Evolutionary conservation across 2,888 invertebrate species (phyloP), one percentile per base, ranked within the genome.

Genomic region (Palloptera scutellata): DNA sequence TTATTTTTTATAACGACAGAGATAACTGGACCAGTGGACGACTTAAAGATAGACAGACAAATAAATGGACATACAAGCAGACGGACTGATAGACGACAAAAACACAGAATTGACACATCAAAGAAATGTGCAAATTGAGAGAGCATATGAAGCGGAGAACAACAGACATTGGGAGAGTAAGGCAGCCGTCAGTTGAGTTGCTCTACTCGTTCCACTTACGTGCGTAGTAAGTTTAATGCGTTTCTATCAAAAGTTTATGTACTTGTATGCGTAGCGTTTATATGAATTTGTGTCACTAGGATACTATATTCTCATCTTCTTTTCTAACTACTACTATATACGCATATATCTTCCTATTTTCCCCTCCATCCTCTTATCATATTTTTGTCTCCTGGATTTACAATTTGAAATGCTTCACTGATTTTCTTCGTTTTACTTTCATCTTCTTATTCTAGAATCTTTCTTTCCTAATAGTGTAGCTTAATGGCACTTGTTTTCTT

Each of bases 341-440:
- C 19, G 12, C 11, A 10, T 45, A 11, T 12, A 15, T 52, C 10
- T n/a, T 51, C 10, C n/a, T 64, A 42, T 53, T 42, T 17, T 41
- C 40, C 40, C 15, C 42, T 57, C 17, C 72, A 75, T 75, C 73
- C 75, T 73, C 77, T 73, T 75, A 72, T 74, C 72, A 76, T 30
- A 13, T 64, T 64, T 53, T 30, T 30, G 30, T 40, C 9, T 52
- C 62, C 42, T 42, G 19, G 48, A 76, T 78, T 78, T 78, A 77
- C 75, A 78, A 78, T 78, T 78, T 78, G 78, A 77, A 77, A 77
- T 78, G 78, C 78, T 78, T 76, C 77, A 78, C 74, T 78, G 78
- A 78, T 77, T 78, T 78, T 15, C 30, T 51, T 48, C 30, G 17
- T 52, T 51, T 61, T 61, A 15, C 40, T 41, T 40, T 30, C 10